Evolutionary conservation across 2,888 invertebrate genomes (phyloP), one percentile per base, ranked within the genome.

Genomic region (Raillietiella orientalis): DNA sequence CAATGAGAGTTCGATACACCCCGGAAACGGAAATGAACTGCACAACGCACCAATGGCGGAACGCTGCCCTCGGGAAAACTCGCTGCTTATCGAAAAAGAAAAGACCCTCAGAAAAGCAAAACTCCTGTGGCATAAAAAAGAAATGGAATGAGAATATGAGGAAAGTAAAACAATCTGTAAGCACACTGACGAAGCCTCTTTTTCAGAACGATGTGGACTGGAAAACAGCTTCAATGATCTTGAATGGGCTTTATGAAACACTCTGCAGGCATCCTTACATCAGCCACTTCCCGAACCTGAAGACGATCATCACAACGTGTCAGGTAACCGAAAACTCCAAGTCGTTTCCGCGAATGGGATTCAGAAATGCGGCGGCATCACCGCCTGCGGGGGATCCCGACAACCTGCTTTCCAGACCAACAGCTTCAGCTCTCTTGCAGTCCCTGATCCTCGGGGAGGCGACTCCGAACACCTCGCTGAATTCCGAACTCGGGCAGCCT

Each of bases 191-290:
- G n/a, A 22, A 14, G 4, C n/a, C 23, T 11, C 16, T 25, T 25
- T 24, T 19, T 27, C 46, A 75, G 69, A 59, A 84, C 38, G 77
- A 84, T 35, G 75, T 79, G 1, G 87, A 93, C 41, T 96, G 93
- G 93, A 75, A 79, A 41, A 84, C 93, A 0, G 84, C 93, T 1
- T 75, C 82, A 23, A 72, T 74, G 12, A 53, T 96, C 25, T 51
- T 96, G 2, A 79, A 75, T 52, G 93, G 87, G 24, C 66, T 90
- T 11, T 87, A 90, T 42, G 72, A 82, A 43, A 90, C 93, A 0
- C 62, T 93, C 45, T 59, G 69, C 30, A 65, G 71, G 32, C 87
- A 79, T 47, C 79, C 84, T 0, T 93, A 82, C 46, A 77, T 96
- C 28, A 74, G 90, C 40, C 87, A 93, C 44, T 47, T 61, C 34